Conservation (phyloP, 2,113 vertebrate species). For the Litocranius walleri region DNA sequence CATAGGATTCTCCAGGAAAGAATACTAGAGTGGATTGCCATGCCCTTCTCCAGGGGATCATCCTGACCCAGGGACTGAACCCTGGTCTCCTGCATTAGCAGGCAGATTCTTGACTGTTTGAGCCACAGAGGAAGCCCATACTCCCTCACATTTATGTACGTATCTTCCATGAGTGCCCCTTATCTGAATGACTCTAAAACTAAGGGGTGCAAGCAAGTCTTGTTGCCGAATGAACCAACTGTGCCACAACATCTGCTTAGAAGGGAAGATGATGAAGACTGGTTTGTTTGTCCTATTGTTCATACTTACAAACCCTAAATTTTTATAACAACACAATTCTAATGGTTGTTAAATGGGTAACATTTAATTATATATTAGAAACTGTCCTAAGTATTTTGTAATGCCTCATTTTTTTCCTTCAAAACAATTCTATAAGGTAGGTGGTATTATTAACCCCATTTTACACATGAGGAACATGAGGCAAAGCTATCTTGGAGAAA, state of each 20-base stretch:
- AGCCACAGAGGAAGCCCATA: background rate
- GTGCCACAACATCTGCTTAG: background rate
- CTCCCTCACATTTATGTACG: background rate
- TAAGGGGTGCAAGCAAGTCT: background rate
- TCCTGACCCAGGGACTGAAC: background rate
- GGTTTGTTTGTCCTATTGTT: background rate
- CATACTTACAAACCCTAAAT: background rate
- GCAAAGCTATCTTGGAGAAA: background rate
- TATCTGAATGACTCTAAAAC: background rate
- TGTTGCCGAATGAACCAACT: background rate
- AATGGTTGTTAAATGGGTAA: background rate
- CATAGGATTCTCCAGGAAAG: background rate
- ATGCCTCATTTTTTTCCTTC: background rate
- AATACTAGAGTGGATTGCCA: background rate
- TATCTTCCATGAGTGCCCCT: background rate
- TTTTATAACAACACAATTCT: background rate
- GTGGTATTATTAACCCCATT: background rate
- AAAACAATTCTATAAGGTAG: background rate
- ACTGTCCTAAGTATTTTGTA: background rate
- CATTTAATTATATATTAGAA: background rate
- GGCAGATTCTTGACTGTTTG: background rate
- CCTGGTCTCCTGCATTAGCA: background rate
- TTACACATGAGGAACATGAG: background rate
- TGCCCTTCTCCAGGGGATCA: background rate
- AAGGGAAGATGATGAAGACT: background rate